Conservation (phyloP, 2,113 vertebrate genomes). For the Alligator mississippiensis region DNA sequence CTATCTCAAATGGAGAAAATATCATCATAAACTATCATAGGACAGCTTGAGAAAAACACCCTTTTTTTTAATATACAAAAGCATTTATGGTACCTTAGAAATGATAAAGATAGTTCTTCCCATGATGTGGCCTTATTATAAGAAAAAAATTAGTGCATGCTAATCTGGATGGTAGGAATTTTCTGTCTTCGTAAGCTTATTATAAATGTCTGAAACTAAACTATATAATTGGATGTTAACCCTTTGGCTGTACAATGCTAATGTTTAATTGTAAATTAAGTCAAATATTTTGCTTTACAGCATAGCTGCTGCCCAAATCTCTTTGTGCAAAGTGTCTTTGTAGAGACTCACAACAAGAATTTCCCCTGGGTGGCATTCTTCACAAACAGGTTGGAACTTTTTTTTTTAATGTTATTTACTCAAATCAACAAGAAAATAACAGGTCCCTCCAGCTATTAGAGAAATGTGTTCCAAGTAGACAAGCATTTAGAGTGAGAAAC, state of each 20-base stretch:
- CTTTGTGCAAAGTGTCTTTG: slow-evolving; percentile 93
- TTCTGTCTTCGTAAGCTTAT: background rate
- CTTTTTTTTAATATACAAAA: background rate
- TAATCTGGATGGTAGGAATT: background rate
- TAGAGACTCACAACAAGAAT: slow-evolving; percentile 89
- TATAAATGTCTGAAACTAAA: background rate
- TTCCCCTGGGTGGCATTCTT: slow-evolving; percentile 94
- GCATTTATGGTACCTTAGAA: background rate
- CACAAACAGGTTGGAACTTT: slow-evolving; percentile 87
- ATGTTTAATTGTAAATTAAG: background rate
- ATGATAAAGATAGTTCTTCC: background rate
- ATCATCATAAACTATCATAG: background rate
- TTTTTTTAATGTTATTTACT: background rate
- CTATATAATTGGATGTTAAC: background rate
- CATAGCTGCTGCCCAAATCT: slow-evolving; percentile 95
- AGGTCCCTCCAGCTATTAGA: too few species aligned
- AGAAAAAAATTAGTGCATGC: background rate
- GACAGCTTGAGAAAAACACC: background rate
- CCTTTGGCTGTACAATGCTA: rapidly evolving
- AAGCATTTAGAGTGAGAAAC: background rate
- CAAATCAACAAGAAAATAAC: background rate
- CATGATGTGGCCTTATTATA: background rate
- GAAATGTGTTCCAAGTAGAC: too few species aligned
- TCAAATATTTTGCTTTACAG: slow-evolving; percentile 76
- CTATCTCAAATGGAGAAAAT: background rate